A percentile compares a stretch with the other conserved stretches of the same genome.
Evolutionary conservation across 2,113 vertebrate species (phyloP).

Genomic region (Sorex fumeus): DNA sequence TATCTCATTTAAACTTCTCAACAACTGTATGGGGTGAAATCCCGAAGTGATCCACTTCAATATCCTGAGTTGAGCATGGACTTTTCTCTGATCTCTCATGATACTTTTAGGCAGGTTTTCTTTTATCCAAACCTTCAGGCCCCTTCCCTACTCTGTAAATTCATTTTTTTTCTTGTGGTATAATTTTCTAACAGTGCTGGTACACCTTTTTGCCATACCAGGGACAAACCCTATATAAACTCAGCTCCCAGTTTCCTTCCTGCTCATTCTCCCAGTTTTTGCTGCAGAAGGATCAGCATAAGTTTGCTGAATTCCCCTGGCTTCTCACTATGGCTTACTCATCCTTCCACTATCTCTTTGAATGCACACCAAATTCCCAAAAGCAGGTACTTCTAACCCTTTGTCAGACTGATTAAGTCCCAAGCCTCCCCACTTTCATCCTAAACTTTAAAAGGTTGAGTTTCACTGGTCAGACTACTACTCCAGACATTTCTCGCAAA

Average conservation of each 20-base stretch:
- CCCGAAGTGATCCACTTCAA: not conserved
- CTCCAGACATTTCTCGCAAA: not conserved
- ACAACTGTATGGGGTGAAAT: not conserved
- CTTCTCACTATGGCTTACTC: not conserved
- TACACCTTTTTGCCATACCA: not conserved
- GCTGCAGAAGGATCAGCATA: not conserved
- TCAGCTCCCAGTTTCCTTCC: not conserved
- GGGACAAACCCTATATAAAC: not conserved
- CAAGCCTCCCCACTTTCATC: not conserved
- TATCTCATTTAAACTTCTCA: constrained; percentile 9
- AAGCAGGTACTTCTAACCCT: constrained; percentile 17
- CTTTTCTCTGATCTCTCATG: not conserved
- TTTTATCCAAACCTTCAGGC: not conserved
- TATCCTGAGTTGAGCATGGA: not conserved
- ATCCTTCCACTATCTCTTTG: not conserved
- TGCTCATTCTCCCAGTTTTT: not conserved
- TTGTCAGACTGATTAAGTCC: not conserved
- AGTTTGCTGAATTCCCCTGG: not conserved
- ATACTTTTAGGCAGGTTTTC: not conserved
- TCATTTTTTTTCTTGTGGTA: not conserved
- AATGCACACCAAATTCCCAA: constrained; percentile 45
- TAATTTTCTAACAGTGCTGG: not conserved
- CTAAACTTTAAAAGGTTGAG: not conserved
- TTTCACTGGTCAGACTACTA: not conserved
- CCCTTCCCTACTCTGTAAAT: not conserved